Evolutionary conservation across 2,113 vertebrate genomes (phyloP), one percentile per base, ranked within the genome.

Genomic region (Mesocricetus auratus): DNA sequence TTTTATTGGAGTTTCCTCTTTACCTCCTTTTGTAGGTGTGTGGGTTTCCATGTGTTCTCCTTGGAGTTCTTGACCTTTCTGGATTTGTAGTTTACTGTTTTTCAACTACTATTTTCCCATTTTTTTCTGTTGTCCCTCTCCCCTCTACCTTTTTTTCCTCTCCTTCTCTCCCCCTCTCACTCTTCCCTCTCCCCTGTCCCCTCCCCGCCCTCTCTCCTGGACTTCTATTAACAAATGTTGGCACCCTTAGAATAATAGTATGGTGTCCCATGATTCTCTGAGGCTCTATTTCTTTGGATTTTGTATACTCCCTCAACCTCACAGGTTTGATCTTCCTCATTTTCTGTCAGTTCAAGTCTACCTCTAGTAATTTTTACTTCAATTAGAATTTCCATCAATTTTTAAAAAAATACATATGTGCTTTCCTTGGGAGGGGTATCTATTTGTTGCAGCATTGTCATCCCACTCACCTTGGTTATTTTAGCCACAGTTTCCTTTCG

Each of bases 361-460:
- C 12, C 4, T 42, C 64, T 83, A 74, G 19, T 62, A 24, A 85
- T 47, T 89, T 89, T 92, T 11, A 53, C 66, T 94, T 89, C 21
- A 75, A 47, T 85, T 94, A 91, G 39, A 75, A 94, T 89, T 94
- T 94, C 24, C 6, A 85, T 85, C 93, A 91, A 26, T 17, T 71
- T 90, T 88, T 36, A 15, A 50, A 39, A 29, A 93, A 31, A 87
- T n/a, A 60, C 26, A 24, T 3, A 29, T 45, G 50, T 24, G 15
- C 15, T 56, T 31, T 68, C 60, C 50, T 90, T 56, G 45, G 33
- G 71, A 85, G 74, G 29, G 77, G 10, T 94, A 13, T 78, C 26
- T 82, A 11, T 60, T 58, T 58, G 81, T 66, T 53, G 24, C 4
- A 50, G 85, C 0, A 39, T 39, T 85, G 31, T 69, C 8, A 68